Base-by-base conservation (phyloP, 2,888 invertebrate species). In the Eucera pruinosa region DNA sequence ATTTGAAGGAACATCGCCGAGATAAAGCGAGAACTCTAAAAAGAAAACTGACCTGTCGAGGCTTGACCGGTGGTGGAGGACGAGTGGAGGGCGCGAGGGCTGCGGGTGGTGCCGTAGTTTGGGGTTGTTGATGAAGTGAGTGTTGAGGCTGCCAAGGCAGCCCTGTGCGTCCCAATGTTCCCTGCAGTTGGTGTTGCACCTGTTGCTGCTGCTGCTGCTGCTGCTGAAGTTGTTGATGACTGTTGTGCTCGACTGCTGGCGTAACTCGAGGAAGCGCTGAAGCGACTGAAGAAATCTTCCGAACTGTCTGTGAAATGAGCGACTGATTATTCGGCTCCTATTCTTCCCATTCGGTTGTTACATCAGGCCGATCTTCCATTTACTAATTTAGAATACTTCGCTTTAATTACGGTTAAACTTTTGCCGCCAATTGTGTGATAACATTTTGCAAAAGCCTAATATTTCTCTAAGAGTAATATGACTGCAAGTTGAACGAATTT, bases 221-320 rank as follows among this genome's bases (percentile, higher is more conserved):
- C 72, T 82, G 86, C 71, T 62, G 78, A 27, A 69, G 88, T 74
- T 81, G 86, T 69, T 83, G 83, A 90, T 80, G 91, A 90, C 71
- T 91, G 91, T 78, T 89, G 89, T 88, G 90, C 86, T 88, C 90
- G 90, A 86, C 87, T 88, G 88, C 71, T 87, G 84, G 91, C 90
- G 90, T 92, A 92, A 90, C 91, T 90, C 92, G 92, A 88, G 92
- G 90, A 90, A 92, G 90, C 87, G 92, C 89, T 90, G 92, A 92
- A 91, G 85, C 92, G 92, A 88, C 89, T 89, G 92, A 91, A 92
- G 92, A 92, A 92, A 92, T 92, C 93, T 93, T 94, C 93, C 94
- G 94, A 93, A 94, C 94, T 94, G 93, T 94, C 94, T 94, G 94
- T 93, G 93, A 93, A 93, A 93, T 89, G 82, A 91, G 85, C 88